Evolutionary conservation across 2,888 invertebrate species (phyloP).

Genomic region (Pterobdella sp.): DNA sequence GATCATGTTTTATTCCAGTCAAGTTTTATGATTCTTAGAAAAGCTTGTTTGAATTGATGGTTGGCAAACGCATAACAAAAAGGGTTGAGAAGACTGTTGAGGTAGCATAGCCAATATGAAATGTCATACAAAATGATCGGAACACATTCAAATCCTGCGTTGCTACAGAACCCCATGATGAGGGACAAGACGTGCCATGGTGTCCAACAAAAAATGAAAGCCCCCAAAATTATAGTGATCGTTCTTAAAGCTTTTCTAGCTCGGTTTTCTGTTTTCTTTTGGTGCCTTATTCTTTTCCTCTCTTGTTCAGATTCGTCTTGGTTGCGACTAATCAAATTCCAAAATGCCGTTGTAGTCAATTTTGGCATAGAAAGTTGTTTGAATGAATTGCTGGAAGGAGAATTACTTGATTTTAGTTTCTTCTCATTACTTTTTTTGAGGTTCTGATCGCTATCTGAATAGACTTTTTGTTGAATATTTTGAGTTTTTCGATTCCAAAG

Average conservation of each 20-base stretch:
- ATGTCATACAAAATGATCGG: constrained; percentile 46
- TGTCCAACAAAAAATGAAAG: constrained; percentile 95
- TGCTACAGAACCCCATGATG: constrained; percentile 83
- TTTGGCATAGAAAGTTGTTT: neutral
- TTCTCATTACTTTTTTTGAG: neutral
- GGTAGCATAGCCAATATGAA: constrained; percentile 71
- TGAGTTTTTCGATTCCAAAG: neutral
- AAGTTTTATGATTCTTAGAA: constrained; percentile 84
- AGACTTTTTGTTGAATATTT: neutral
- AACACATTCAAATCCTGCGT: constrained; percentile 44
- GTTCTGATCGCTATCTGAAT: neutral
- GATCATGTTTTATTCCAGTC: constrained; percentile 58
- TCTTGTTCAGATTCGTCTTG: neutral
- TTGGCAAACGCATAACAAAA: constrained; percentile 98
- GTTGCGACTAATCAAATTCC: constrained; percentile 22
- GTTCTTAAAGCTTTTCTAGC: constrained; percentile 95
- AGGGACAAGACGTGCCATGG: constrained; percentile 93
- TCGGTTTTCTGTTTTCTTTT: constrained; percentile 73
- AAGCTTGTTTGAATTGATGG: constrained; percentile 97
- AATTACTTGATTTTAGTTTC: neutral
- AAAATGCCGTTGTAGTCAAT: constrained; percentile 18
- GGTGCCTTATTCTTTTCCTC: constrained; percentile 6
- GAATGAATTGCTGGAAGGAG: neutral
- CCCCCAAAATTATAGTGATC: constrained; percentile 95
- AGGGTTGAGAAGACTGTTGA: constrained; percentile 71